Percentiles rank a stretch among this genome's conserved stretches.
phyloP scores from a whole-genome alignment of 1,140 invertebrate genomes.

The Pinna nobilis region DNA sequence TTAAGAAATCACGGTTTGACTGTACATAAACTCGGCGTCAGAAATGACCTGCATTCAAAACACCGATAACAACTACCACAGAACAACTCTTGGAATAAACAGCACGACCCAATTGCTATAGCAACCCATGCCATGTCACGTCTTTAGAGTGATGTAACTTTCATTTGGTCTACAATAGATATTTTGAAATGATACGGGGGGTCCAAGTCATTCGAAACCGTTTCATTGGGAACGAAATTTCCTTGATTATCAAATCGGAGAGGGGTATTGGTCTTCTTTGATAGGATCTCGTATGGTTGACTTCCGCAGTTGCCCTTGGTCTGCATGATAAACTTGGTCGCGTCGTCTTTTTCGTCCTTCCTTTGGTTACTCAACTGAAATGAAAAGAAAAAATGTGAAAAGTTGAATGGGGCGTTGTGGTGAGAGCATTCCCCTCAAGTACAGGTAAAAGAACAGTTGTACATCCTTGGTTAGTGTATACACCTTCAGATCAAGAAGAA shows the following conservation, averaged over 20 bases:
- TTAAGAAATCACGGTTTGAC: too few species aligned
- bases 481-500: too few species aligned
- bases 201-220: not conserved
- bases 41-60: too few species aligned
- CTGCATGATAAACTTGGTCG: slow-evolving; percentile 5
- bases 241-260: slow-evolving; percentile 20
- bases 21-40: too few species aligned
- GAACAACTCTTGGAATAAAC: too few species aligned
- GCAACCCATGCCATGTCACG: too few species aligned
- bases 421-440: too few species aligned
- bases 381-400: not conserved
- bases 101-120: too few species aligned
- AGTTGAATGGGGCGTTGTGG: too few species aligned
- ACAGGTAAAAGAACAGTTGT: too few species aligned
- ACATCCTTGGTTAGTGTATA: too few species aligned
- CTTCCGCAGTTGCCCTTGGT: not conserved
- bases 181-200: not conserved
- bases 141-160: slow-evolving; percentile 13
- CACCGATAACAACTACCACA: too few species aligned
- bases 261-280: not conserved
- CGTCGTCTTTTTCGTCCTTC: not conserved
- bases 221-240: slow-evolving; percentile 6
- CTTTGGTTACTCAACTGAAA: not conserved
- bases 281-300: not conserved
- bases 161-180: not conserved